phyloP scores from a whole-genome alignment of 1,140 invertebrate species.

The Anagrus nilaparvatae region DNA sequence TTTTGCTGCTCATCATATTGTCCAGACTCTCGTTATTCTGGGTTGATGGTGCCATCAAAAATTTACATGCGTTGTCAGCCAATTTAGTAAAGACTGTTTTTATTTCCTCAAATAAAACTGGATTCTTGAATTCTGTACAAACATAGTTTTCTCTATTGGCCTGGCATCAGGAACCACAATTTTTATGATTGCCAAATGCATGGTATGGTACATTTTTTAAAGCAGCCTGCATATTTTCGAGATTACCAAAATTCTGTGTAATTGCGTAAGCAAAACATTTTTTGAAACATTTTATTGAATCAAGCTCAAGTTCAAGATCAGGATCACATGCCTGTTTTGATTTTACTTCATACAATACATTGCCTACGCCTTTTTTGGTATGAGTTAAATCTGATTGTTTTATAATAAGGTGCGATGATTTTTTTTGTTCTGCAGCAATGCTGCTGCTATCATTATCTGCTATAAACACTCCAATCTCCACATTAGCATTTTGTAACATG shows the following conservation, averaged over 20 bases:
- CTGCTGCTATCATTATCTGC: constrained; percentile 15
- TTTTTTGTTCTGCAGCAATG: constrained; percentile 10
- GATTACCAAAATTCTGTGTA: constrained; percentile 10
- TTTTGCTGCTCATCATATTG: not conserved
- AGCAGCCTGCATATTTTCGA: not conserved
- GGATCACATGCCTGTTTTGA: constrained; percentile 3
- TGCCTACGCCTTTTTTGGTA: constrained; percentile 8
- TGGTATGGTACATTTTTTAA: constrained; percentile 14
- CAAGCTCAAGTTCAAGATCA: constrained; percentile 4
- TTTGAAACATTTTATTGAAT: constrained; percentile 12
- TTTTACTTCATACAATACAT: constrained; percentile 9
- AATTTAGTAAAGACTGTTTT: constrained; percentile 3
- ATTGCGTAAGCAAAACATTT: constrained; percentile 12
- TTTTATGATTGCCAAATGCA: constrained; percentile 9
- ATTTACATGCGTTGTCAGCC: constrained; percentile 6
- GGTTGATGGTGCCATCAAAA: not conserved
- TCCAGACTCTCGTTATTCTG: constrained; percentile 5
- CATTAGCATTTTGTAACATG: constrained; percentile 13
- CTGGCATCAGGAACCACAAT: constrained; percentile 9
- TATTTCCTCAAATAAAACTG: constrained; percentile 1
- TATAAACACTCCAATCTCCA: constrained; percentile 15
- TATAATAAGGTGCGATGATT: not conserved
- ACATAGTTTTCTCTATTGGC: constrained; percentile 7
- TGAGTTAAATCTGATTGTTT: constrained; percentile 16
- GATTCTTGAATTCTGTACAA: not conserved